Base-by-base conservation (phyloP, 2,797 vertebrate species). In the Anolis apletophallus region DNA sequence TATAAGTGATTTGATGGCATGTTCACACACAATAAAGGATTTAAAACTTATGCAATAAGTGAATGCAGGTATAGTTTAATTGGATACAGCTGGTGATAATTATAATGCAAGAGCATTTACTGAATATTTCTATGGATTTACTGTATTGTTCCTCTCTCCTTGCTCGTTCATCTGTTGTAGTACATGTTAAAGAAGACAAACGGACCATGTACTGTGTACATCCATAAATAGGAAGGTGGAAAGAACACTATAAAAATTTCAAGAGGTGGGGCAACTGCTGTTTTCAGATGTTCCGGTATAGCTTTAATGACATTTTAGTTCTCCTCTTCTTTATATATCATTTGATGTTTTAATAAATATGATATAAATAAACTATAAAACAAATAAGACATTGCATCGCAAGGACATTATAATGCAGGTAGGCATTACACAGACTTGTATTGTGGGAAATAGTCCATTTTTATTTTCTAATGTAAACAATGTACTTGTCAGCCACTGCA, bases 21-120 rank as follows among this genome's bases (percentile, higher is more conserved):
- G 46, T 46, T 46, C 46, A 46, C 46, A 8, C 46, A 46, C 46
- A 46, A 46, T 46, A 46, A 46, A 40, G 40, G 5, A 46, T 46
- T 46, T 46, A 46, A 46, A 46, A 46, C 46, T 5, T 46, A 46
- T 46, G 46, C 46, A 46, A 46, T 46, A 46, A 46, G 36, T 80
- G 40, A 73, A 84, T 23, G 54, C 77, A 85, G 83, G 88, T 73
- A 40, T 78, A 83, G 88, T 71, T 67, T 84, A 92, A 92, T 68
- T 88, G 81, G 88, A 68, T 91, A 81, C 91, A 94, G 90, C 88
- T 93, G 93, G 85, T 64, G 89, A 69, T 81, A 91, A 85, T 32
- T 88, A 89, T 68, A 87, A 83, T 0, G 14, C 36, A 52, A 29
- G 59, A 55, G 67, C 34, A 17, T 78, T 73, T 46, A 84, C 77